Conservation (phyloP, 2,113 vertebrate genomes). For the Azemiops feae region DNA sequence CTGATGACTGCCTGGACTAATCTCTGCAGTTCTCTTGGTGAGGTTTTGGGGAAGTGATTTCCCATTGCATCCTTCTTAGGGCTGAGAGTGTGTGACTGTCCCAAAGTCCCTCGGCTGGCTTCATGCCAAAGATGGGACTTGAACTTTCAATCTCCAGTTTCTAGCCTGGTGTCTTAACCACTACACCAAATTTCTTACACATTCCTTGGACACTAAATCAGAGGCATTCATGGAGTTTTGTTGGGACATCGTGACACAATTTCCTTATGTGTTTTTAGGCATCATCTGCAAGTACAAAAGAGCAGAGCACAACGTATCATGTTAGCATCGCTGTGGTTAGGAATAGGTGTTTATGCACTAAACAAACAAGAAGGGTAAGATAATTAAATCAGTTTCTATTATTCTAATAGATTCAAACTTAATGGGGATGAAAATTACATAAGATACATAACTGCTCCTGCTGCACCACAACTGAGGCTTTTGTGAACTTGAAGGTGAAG, state of each 20-base stretch:
- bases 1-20: not conserved
- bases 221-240: not conserved
- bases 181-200: not conserved
- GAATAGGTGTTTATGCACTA: slow-evolving; percentile 15
- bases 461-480: slow-evolving; percentile 32
- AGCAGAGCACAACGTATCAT: not conserved
- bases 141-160: not conserved
- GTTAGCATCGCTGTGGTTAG: not conserved
- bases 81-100: not conserved
- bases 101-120: not conserved
- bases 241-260: not conserved
- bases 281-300: not conserved
- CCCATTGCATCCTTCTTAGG: not conserved
- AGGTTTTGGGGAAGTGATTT: not conserved
- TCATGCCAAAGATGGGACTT: not conserved
- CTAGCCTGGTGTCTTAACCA: not conserved
- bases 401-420: slow-evolving; percentile 34
- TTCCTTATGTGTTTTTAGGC: not conserved
- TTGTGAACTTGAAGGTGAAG: slow-evolving; percentile 56
- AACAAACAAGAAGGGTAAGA: slow-evolving; percentile 4
- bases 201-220: not conserved
- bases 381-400: slow-evolving; percentile 36
- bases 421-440: slow-evolving; percentile 12
- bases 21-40: not conserved
- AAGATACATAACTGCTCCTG: slow-evolving; percentile 29